Conservation (phyloP, 2,797 vertebrate species). For the Sebastes goodei region DNA sequence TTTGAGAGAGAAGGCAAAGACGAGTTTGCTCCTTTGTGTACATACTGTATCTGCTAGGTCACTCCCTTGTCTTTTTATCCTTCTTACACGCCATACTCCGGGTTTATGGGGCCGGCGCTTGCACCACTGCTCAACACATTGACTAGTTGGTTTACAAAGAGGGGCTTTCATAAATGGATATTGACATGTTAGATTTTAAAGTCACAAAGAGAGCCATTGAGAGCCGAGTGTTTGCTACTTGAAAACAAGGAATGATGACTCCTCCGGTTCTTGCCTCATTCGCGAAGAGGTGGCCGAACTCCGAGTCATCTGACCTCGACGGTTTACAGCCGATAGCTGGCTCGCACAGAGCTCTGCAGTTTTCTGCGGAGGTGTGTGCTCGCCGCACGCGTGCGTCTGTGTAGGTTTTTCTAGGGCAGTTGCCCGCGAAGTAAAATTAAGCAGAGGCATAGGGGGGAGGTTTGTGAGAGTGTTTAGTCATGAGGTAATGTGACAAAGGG, state of each 20-base stretch:
- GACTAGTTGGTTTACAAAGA: slow-evolving; percentile 60
- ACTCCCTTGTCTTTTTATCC: neutral
- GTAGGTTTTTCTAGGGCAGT: slow-evolving; percentile 11
- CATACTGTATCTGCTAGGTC: neutral
- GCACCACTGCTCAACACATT: slow-evolving; percentile 11
- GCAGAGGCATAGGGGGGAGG: slow-evolving; percentile 66
- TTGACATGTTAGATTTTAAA: slow-evolving; percentile 64
- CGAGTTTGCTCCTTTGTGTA: neutral
- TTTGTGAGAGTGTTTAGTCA: slow-evolving; percentile 75
- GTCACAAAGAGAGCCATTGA: slow-evolving; percentile 72
- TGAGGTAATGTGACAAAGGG: slow-evolving; percentile 78
- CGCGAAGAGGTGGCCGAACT: slow-evolving; percentile 29
- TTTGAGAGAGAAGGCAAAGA: neutral
- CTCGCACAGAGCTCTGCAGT: neutral
- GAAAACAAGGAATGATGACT: slow-evolving; percentile 68
- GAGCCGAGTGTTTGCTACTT: slow-evolving; percentile 50
- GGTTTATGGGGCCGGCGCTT: slow-evolving; percentile 29
- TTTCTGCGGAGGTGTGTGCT: slow-evolving; percentile 43
- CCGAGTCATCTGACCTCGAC: slow-evolving; percentile 61
- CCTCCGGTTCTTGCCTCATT: slow-evolving; percentile 53
- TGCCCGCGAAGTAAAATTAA: slow-evolving; percentile 61
- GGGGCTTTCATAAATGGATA: slow-evolving; percentile 67
- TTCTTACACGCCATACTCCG: neutral
- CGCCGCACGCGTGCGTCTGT: slow-evolving; percentile 13
- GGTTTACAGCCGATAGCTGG: slow-evolving; percentile 21